phyloP scores from a whole-genome alignment of 2,113 vertebrate genomes.

The Phaethon lepturus region DNA sequence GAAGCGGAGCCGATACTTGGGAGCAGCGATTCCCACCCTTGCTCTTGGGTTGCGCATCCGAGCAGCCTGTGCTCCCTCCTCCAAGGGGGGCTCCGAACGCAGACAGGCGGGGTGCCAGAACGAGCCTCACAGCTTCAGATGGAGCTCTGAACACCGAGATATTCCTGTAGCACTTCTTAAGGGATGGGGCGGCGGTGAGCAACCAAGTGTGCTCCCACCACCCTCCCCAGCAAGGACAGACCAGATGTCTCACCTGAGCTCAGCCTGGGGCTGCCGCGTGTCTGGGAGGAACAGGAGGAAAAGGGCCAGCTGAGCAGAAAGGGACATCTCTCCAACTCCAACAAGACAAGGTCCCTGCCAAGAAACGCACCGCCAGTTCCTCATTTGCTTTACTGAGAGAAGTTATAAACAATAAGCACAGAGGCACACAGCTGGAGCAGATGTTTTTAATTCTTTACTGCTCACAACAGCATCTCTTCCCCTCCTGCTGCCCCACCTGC shows the following conservation, averaged over 20 bases:
- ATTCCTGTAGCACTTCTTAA: background rate
- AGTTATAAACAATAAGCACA: background rate
- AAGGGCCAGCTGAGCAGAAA: background rate
- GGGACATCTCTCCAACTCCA: background rate
- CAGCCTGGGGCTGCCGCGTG: background rate
- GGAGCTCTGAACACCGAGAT: background rate
- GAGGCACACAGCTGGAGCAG: background rate
- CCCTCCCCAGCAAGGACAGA: background rate
- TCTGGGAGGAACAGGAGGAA: background rate
- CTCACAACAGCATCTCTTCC: background rate
- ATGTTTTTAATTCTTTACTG: background rate
- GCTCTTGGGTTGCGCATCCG: accelerated
- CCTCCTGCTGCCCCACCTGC: background rate
- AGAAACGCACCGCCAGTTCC: background rate
- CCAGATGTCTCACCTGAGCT: background rate
- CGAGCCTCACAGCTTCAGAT: background rate
- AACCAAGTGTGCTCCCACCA: background rate
- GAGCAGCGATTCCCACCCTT: background rate
- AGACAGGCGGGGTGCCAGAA: background rate
- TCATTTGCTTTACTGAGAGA: background rate
- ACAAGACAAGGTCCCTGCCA: background rate
- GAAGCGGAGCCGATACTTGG: accelerated
- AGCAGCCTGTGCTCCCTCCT: background rate
- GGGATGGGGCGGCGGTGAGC: too few species aligned
- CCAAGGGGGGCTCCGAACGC: background rate